Evolutionary conservation across 2,888 invertebrate genomes (phyloP).

Genomic region (Phalera bucephala): DNA sequence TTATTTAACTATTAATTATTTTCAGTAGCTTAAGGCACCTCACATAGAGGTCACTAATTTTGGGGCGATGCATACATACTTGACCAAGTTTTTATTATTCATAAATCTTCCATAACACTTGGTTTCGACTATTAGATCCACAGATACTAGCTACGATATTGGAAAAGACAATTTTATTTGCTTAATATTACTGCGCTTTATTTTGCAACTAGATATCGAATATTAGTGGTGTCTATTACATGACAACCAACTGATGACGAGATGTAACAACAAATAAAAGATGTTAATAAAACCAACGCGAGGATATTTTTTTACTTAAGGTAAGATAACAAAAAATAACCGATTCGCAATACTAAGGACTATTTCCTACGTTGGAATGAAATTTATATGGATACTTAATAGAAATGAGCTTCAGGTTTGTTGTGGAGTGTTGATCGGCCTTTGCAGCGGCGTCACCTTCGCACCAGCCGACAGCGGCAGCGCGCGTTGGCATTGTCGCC

Average conservation of each 20-base stretch:
- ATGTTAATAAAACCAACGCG: no score
- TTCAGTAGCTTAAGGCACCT: slow-evolving; percentile 28
- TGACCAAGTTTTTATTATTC: slow-evolving; percentile 40
- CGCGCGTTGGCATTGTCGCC: slow-evolving; percentile 70
- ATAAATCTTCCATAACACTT: slow-evolving; percentile 28
- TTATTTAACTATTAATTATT: slow-evolving; percentile 30
- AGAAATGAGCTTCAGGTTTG: no score
- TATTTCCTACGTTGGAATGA: no score
- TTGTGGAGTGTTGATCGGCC: slow-evolving; percentile 61
- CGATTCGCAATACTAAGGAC: no score
- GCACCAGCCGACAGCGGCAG: slow-evolving; percentile 53
- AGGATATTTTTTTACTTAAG: no score
- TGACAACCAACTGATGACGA: no score
- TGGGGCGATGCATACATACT: slow-evolving; percentile 37
- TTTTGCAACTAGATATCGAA: no score
- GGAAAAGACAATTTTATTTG: slow-evolving; percentile 1
- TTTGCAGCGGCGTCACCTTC: slow-evolving; percentile 73
- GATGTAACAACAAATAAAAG: no score
- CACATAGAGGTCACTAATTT: slow-evolving; percentile 35
- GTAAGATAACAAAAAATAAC: no score
- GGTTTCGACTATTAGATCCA: slow-evolving; percentile 15
- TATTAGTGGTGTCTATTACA: no score
- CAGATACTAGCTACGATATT: slow-evolving; percentile 15
- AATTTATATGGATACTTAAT: no score
- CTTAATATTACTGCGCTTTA: background rate